Conservation (phyloP, 2,888 invertebrate species). For the Microchrysa polita region DNA sequence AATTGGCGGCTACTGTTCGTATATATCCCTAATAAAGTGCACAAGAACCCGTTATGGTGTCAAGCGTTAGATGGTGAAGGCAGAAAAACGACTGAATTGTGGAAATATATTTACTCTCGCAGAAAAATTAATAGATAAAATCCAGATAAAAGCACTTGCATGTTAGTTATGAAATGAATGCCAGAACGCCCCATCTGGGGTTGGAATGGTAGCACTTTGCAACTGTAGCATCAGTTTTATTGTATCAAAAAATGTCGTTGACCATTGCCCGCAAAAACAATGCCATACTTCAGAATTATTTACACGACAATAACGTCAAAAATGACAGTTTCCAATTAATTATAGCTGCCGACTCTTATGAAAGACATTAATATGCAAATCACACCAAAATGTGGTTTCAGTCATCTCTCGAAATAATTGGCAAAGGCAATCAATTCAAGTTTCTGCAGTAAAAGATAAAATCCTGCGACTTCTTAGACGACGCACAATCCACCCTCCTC, state of each 20-base stretch:
- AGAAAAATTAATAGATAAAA: constrained; percentile 48
- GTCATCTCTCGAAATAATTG: background rate
- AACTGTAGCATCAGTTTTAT: background rate
- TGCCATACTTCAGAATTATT: background rate
- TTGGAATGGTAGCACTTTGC: background rate
- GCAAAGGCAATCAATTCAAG: background rate
- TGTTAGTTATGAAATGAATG: constrained; percentile 44
- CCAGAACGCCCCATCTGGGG: background rate
- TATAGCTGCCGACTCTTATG: background rate
- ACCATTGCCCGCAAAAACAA: background rate
- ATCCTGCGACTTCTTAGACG: background rate
- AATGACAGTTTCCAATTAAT: background rate
- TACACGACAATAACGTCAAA: too few relatives aligned
- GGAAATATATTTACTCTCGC: background rate
- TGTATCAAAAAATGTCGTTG: background rate
- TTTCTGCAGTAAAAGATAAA: background rate
- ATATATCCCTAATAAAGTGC: background rate
- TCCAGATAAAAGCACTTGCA: constrained; percentile 49
- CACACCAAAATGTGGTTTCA: constrained; percentile 46
- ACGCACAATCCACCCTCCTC: constrained; percentile 5
- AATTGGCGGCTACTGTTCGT: constrained; percentile 9
- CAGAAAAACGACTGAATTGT: constrained; percentile 11
- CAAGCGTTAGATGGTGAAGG: background rate
- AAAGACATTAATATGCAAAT: constrained; percentile 49
- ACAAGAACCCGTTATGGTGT: background rate